These are phyloP conservation scores for Takifugu rubripes DNA, from an alignment of 2,797 vertebrate genomes.

Conservation along the genomic window DNA sequence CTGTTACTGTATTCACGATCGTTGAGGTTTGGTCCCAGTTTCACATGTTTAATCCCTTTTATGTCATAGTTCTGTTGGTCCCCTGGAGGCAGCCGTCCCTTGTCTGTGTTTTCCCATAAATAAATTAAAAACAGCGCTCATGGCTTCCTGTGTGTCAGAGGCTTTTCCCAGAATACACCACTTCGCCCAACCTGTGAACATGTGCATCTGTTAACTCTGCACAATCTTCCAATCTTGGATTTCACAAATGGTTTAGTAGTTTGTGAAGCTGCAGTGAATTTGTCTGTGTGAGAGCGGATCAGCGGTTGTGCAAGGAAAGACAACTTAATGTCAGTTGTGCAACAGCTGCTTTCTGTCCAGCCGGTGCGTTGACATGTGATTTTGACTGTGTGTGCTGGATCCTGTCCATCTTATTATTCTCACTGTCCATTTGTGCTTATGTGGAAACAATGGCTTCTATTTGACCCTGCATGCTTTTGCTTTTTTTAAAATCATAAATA, in stretches of 20 bases:
- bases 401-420: conserved; percentile 3
- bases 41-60: too few relatives aligned
- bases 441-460: conserved; percentile 7
- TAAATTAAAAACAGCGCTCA: conserved; percentile 9
- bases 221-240: neutral
- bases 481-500: conserved; percentile 2
- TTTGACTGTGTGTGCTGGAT: conserved; percentile 15
- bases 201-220: neutral
- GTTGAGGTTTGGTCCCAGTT: too few relatives aligned
- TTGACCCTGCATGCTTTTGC: neutral
- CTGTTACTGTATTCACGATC: too few relatives aligned
- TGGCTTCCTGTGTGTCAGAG: conserved; percentile 29
- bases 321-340: neutral
- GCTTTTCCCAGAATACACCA: neutral
- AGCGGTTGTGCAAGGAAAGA: conserved; percentile 10
- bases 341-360: conserved; percentile 53
- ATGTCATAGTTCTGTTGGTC: too few relatives aligned
- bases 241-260: conserved; percentile 2
- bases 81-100: too few relatives aligned
- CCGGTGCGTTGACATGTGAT: conserved; percentile 5
- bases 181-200: neutral
- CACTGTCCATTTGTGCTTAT: conserved; percentile 1
- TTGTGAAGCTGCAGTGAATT: neutral
- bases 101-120: conserved; percentile 8
- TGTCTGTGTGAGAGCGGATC: conserved; percentile 10